These are phyloP conservation scores for Molanna angustata DNA, from an alignment of 2,888 invertebrate species.

Conservation along the genomic window DNA sequence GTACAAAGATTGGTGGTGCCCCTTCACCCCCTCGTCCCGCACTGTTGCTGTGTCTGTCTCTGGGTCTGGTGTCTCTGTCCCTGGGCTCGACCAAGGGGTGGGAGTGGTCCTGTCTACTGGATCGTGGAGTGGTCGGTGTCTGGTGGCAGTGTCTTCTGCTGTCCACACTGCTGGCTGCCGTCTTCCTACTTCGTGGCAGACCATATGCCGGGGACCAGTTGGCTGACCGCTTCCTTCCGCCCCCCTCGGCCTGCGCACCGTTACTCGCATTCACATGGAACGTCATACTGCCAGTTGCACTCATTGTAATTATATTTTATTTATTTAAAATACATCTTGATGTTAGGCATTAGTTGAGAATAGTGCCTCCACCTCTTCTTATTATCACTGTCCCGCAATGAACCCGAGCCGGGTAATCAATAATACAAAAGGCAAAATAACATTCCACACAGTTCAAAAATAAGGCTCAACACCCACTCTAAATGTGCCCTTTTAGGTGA, in stretches of 20 bases:
- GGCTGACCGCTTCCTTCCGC: constrained; percentile 58
- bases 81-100: constrained; percentile 1
- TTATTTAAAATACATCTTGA: too few species aligned
- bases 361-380: too few species aligned
- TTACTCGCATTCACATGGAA: constrained; percentile 85
- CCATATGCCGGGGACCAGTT: constrained; percentile 80
- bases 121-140: constrained; percentile 77
- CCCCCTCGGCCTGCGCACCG: constrained; percentile 59
- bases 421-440: too few species aligned
- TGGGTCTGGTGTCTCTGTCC: constrained; percentile 1
- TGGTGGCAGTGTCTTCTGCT: constrained; percentile 87
- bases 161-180: constrained; percentile 72
- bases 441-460: too few species aligned
- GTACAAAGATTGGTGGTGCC: too few species aligned
- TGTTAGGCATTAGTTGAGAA: too few species aligned
- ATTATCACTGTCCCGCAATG: too few species aligned
- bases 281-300: constrained; percentile 76
- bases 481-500: too few species aligned
- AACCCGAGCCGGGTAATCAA: too few species aligned
- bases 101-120: constrained; percentile 60
- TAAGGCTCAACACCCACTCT: too few species aligned
- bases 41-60: too few species aligned
- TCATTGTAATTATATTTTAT: constrained; percentile 64
- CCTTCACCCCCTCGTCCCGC: too few species aligned
- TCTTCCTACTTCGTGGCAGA: constrained; percentile 81